Conservation (phyloP, 2,888 invertebrate species). For the Temnothorax unifasciatus region DNA sequence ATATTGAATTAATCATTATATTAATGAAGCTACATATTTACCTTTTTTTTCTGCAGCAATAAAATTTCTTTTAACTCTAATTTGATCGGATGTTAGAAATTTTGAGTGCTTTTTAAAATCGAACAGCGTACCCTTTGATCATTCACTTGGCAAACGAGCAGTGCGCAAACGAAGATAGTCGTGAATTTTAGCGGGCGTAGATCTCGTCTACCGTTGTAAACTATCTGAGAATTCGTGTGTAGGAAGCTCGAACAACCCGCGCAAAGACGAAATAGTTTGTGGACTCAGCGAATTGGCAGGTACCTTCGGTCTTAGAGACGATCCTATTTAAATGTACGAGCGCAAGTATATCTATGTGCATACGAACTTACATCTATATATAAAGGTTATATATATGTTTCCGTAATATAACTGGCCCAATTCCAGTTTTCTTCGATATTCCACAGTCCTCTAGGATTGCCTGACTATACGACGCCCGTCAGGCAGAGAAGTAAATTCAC, state of each 20-base stretch:
- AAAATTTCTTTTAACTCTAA: not conserved
- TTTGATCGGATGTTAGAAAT: not conserved
- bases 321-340: conserved; percentile 82
- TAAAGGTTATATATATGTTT: conserved; percentile 50
- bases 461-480: conserved; percentile 22
- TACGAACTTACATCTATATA: conserved; percentile 64
- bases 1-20: not conserved
- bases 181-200: conserved; percentile 21
- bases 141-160: not conserved
- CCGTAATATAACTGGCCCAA: conserved; percentile 73
- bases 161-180: conserved; percentile 6
- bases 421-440: conserved; percentile 75
- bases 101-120: not conserved
- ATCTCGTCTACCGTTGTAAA: not conserved
- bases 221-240: conserved; percentile 21
- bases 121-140: not conserved
- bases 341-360: conserved; percentile 50
- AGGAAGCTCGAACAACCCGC: conserved; percentile 16
- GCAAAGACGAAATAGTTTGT: conserved; percentile 76
- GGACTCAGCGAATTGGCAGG: conserved; percentile 76
- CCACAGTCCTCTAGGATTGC: conserved; percentile 21
- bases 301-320: conserved; percentile 66
- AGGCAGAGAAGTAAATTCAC: conserved; percentile 60
- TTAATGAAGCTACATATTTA: not conserved
- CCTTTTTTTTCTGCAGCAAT: not conserved